Conservation (phyloP, 2,888 invertebrate species). For the Apotomis capreana region DNA sequence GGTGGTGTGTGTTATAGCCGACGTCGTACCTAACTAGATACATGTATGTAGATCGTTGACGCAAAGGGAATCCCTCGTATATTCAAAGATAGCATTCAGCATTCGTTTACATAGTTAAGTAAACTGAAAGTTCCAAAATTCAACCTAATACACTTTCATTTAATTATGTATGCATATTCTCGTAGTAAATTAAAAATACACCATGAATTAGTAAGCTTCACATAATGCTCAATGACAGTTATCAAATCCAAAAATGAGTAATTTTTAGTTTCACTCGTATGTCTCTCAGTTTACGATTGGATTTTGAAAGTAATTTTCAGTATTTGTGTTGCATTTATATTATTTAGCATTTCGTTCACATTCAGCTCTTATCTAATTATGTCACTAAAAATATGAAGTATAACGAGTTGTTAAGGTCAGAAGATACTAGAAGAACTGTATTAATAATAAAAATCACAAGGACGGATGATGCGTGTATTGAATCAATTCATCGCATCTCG, state of each 20-base stretch:
- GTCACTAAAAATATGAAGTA: neutral
- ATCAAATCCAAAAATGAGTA: neutral
- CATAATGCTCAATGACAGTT: too few species aligned
- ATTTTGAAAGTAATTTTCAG: neutral
- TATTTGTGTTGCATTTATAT: neutral
- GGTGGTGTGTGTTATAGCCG: neutral
- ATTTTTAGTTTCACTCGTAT: neutral
- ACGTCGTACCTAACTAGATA: neutral
- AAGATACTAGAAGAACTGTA: neutral
- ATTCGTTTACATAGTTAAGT: too few species aligned
- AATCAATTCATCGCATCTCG: conserved; percentile 25
- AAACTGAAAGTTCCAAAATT: too few species aligned
- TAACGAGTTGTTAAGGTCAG: neutral
- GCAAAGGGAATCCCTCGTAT: conserved; percentile 14
- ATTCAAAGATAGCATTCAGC: neutral
- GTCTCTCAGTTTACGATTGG: neutral
- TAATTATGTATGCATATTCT: too few species aligned
- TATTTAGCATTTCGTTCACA: conserved; percentile 2
- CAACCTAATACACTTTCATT: too few species aligned
- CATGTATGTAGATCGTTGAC: neutral
- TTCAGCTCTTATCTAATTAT: conserved; percentile 14
- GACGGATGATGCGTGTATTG: conserved; percentile 9
- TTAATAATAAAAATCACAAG: conserved; percentile 26
- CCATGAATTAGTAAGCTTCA: too few species aligned
- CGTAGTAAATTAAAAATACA: too few species aligned